Evolutionary conservation across 2,888 invertebrate species (phyloP).

Genomic region (Homarus gammarus): DNA sequence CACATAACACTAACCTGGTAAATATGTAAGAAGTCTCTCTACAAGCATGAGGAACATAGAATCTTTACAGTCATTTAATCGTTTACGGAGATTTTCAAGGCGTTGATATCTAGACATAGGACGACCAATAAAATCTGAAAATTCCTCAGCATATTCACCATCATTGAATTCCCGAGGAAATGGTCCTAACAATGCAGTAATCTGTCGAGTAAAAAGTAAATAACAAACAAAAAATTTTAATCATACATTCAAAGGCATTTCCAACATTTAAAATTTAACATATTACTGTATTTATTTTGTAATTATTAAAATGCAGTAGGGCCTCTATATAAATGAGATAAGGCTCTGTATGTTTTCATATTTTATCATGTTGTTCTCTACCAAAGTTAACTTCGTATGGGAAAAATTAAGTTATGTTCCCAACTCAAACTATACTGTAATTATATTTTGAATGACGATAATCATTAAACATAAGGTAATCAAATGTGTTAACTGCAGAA

Average conservation of each 20-base stretch:
- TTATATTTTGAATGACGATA: too few species aligned
- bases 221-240: background rate
- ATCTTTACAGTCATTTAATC: constrained; percentile 73
- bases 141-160: constrained; percentile 73
- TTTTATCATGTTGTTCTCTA: too few species aligned
- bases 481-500: too few species aligned
- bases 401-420: too few species aligned
- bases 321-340: too few species aligned
- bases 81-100: constrained; percentile 73
- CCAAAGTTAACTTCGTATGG: too few species aligned
- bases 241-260: background rate
- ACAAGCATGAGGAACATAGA: constrained; percentile 72
- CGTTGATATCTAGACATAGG: constrained; percentile 75
- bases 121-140: constrained; percentile 71
- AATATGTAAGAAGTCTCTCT: constrained; percentile 72
- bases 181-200: constrained; percentile 70
- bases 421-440: too few species aligned
- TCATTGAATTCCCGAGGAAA: constrained; percentile 74
- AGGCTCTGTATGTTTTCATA: too few species aligned
- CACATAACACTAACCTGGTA: constrained; percentile 69
- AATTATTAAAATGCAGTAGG: too few species aligned
- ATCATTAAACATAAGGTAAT: too few species aligned
- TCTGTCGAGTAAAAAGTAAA: constrained; percentile 51
- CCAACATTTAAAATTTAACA: too few species aligned
- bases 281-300: too few species aligned